Evolutionary conservation across 2,797 vertebrate species (phyloP).

Genomic region (Bovichtus diacanthus): DNA sequence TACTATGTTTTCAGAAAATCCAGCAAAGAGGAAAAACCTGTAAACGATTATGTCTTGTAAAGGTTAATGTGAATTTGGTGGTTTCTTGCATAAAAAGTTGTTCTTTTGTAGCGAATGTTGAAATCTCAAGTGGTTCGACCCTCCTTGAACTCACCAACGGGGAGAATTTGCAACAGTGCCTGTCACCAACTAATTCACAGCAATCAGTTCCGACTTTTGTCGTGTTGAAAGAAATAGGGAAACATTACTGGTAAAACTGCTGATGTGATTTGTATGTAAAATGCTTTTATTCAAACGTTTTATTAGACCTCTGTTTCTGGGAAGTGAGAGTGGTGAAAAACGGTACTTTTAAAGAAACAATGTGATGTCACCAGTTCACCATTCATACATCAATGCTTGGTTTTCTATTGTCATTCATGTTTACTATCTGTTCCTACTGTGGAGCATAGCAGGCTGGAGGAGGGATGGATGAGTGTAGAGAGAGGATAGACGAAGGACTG

Average conservation of each 20-base stretch:
- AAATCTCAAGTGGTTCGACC: neutral
- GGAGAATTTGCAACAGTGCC: too few relatives aligned
- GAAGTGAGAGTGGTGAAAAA: neutral
- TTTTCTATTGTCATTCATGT: neutral
- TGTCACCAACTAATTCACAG: neutral
- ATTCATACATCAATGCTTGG: neutral
- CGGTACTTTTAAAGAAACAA: neutral
- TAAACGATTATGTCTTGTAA: neutral
- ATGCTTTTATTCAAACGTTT: neutral
- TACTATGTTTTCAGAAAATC: neutral
- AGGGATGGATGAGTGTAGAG: neutral
- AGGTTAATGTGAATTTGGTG: neutral
- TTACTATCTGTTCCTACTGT: neutral
- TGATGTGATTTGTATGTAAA: neutral
- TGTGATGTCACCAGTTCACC: neutral
- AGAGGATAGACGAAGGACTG: conserved; percentile 10
- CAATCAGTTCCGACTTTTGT: neutral
- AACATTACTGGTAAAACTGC: neutral
- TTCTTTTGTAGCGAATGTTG: neutral
- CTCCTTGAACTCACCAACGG: neutral
- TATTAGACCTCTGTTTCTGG: neutral
- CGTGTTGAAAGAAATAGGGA: too few relatives aligned
- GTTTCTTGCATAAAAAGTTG: neutral
- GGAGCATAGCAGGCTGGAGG: neutral
- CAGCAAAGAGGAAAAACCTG: neutral